phyloP scores from a whole-genome alignment of 2,113 vertebrate species.

The Gymnarchus niloticus region DNA sequence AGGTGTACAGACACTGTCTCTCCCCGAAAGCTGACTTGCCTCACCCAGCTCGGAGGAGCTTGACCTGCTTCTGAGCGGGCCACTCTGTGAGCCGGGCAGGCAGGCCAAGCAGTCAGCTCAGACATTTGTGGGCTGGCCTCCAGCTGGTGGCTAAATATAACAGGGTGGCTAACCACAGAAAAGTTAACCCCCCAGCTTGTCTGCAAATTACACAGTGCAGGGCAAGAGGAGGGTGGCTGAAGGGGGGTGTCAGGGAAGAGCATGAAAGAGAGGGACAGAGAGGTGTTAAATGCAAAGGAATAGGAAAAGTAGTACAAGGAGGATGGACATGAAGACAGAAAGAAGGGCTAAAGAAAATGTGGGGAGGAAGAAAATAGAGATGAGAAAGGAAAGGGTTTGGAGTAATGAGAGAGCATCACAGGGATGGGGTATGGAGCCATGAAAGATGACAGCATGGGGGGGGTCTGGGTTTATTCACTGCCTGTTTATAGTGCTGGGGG shows the following conservation, averaged over 20 bases:
- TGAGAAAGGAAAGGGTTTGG: background rate
- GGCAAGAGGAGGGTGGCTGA: background rate
- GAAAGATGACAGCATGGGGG: background rate
- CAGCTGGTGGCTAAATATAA: constrained; percentile 45
- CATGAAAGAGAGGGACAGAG: background rate
- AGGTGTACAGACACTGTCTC: background rate
- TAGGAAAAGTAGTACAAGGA: background rate
- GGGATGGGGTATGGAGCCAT: background rate
- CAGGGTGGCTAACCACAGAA: constrained; percentile 39
- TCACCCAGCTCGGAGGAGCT: constrained; percentile 23
- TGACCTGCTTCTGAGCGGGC: constrained; percentile 26
- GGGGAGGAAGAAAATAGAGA: background rate
- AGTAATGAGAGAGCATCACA: background rate
- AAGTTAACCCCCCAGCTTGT: constrained; percentile 35
- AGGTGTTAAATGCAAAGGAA: background rate
- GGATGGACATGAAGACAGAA: background rate
- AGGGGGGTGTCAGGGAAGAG: background rate
- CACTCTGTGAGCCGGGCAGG: constrained; percentile 20
- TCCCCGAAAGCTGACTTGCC: constrained; percentile 1
- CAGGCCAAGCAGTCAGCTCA: constrained; percentile 33
- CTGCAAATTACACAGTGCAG: constrained; percentile 36
- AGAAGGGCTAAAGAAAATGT: background rate
- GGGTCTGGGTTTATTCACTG: constrained; percentile 47
- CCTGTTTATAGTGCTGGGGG: constrained; percentile 51
- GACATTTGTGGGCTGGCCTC: constrained; percentile 34